Evolutionary conservation across 1,140 invertebrate genomes (phyloP).

Genomic region (Drosophila burlai): DNA sequence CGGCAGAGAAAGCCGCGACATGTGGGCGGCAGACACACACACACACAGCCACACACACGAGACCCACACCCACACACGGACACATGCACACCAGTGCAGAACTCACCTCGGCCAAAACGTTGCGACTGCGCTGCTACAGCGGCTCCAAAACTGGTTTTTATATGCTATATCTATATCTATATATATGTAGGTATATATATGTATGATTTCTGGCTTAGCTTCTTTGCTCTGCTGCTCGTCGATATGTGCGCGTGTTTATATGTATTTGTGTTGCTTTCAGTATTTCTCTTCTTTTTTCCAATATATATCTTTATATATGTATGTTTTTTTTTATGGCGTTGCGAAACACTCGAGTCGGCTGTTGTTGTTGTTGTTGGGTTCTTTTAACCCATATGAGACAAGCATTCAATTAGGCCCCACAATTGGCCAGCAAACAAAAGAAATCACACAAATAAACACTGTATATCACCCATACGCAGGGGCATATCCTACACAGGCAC

Average conservation of each 20-base stretch:
- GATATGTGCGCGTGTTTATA: constrained; percentile 28
- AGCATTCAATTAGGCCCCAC: constrained; percentile 74
- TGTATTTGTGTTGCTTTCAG: constrained; percentile 40
- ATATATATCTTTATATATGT: constrained; percentile 42
- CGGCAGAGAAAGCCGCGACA: constrained; percentile 44
- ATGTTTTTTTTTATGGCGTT: constrained; percentile 51
- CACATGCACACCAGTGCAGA: constrained; percentile 29
- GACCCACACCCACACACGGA: constrained; percentile 29
- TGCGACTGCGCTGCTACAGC: constrained; percentile 77
- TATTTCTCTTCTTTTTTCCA: constrained; percentile 52
- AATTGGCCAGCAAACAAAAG: constrained; percentile 76
- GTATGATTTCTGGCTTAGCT: constrained; percentile 49
- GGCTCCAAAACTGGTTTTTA: constrained; percentile 73
- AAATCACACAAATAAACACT: constrained; percentile 62
- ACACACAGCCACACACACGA: constrained; percentile 37
- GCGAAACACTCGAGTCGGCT: constrained; percentile 55
- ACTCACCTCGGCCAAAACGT: constrained; percentile 57
- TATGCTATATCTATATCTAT: constrained; percentile 19
- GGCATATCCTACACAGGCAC: constrained; percentile 31
- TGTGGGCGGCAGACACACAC: constrained; percentile 55
- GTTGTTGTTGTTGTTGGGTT: constrained; percentile 20
- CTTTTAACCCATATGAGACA: constrained; percentile 64
- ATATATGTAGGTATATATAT: constrained; percentile 14
- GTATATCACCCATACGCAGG: constrained; percentile 24
- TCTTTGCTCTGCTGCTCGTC: constrained; percentile 28